Conservation (phyloP, 2,797 vertebrate species). For the Aldrovandia affinis region DNA sequence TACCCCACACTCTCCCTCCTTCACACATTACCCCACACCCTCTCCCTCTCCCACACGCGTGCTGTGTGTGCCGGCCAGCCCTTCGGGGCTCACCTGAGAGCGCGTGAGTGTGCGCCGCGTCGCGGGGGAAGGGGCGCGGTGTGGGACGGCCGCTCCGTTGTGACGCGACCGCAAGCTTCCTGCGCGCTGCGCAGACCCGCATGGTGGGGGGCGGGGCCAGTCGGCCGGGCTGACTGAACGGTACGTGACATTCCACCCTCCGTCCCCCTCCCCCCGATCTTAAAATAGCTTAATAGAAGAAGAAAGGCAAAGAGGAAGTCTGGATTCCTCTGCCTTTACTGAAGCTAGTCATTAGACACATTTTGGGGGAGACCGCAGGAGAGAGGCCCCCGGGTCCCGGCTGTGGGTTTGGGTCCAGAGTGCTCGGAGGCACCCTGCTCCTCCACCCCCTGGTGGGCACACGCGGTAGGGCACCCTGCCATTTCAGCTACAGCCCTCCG, state of each 20-base stretch:
- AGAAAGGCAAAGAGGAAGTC: not conserved
- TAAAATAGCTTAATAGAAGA: constrained; percentile 4
- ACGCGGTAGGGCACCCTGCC: not conserved
- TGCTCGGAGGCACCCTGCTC: not conserved
- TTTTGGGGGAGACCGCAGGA: not conserved
- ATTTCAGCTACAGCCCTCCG: not conserved
- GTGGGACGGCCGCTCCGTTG: too few relatives aligned
- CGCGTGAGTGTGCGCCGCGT: too few relatives aligned
- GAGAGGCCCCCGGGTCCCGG: not conserved
- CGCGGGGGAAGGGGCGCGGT: not conserved
- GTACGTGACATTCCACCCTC: not conserved
- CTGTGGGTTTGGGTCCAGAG: not conserved
- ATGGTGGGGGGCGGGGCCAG: not conserved
- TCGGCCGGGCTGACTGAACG: not conserved
- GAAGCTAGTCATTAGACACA: not conserved
- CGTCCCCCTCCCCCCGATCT: not conserved
- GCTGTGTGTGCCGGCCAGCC: not conserved
- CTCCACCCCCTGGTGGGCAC: not conserved
- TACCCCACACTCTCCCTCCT: too few relatives aligned
- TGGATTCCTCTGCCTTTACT: not conserved
- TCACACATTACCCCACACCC: too few relatives aligned
- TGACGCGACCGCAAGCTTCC: not conserved
- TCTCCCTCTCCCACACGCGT: too few relatives aligned
- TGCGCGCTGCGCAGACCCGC: not conserved
- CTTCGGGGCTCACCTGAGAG: too few relatives aligned